Evolutionary conservation across 2,113 vertebrate species (phyloP), one percentile per base, ranked within the genome.

Genomic region (Pan troglodytes): DNA sequence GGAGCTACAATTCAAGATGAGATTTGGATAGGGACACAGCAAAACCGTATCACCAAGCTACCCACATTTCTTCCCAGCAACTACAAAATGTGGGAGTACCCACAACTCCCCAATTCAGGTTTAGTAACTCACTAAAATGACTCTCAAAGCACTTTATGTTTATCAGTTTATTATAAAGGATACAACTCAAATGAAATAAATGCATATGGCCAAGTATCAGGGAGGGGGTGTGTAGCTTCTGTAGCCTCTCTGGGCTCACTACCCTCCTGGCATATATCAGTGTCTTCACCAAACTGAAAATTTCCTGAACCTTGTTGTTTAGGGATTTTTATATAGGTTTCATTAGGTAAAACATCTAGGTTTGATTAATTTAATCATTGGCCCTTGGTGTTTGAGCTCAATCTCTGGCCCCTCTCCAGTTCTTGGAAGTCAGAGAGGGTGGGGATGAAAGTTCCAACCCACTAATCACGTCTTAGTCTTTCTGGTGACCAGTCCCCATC

Each of bases 91-190:
- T 43, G 12, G 8, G 22, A 23, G 3, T 86, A 81, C 27, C 61
- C 25, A 35, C 25, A 59, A 59, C 6, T 59, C 27, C 12, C 3
- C 27, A 2, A 0, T 0, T 76, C 48, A 40, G 13, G 1, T 67
- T 68, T 45, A 59, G n/a, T 78, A 50, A 8, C 35, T 79, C 55
- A 55, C 22, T 48, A 20, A 35, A 94, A 48, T 23, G 50, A 38
- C 61, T 84, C 88, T 57, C 3, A 8, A 43, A 79, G n/a, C 13
- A 35, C 14, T 80, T 35, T 40, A 30, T 13, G 2, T 70, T 32
- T 59, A 40, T 27, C 3, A 3, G 14, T 43, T 30, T 35, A 16
- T 78, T 48, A 84, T 40, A 40, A 83, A 84, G n/a, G 17, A 23
- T 72, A 45, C 22, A 79, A 59, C 68, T 70, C 57, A 48, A 50